Conservation (phyloP, 2,113 vertebrate species). For the Sclerurus mexicanus region DNA sequence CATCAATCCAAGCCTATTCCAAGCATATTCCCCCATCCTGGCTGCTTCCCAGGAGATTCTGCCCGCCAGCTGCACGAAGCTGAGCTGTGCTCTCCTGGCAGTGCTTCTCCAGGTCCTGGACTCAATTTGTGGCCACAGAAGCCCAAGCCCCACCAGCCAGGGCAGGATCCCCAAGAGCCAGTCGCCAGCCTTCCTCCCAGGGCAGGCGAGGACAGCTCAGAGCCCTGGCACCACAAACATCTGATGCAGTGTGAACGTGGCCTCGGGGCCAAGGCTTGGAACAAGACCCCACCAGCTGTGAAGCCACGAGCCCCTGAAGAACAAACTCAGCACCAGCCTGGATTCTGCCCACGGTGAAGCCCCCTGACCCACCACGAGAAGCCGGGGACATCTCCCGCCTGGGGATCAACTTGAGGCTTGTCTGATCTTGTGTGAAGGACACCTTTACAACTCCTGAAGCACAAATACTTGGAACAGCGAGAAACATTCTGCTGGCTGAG, state of each 20-base stretch:
- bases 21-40: neutral
- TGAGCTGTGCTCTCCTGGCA: neutral
- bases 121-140: neutral
- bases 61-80: neutral
- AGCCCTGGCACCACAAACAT: neutral
- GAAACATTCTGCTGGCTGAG: neutral
- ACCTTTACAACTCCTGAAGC: neutral
- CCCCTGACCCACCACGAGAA: neutral
- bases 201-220: rapidly evolving
- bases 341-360: neutral
- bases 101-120: rapidly evolving
- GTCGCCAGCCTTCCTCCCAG: neutral
- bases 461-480: neutral
- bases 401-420: neutral
- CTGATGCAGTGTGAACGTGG: rapidly evolving
- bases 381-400: neutral
- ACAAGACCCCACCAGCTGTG: neutral
- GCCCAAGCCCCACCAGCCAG: neutral
- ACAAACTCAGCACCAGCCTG: neutral
- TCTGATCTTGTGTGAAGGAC: neutral
- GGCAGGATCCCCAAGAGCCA: neutral
- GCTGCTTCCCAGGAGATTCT: neutral
- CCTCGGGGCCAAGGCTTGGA: neutral
- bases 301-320: neutral
- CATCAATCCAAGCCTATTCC: neutral